These are phyloP conservation scores for Sternarchorhynchus goeldii DNA, from an alignment of 2,797 vertebrate genomes.

Conservation along the genomic window DNA sequence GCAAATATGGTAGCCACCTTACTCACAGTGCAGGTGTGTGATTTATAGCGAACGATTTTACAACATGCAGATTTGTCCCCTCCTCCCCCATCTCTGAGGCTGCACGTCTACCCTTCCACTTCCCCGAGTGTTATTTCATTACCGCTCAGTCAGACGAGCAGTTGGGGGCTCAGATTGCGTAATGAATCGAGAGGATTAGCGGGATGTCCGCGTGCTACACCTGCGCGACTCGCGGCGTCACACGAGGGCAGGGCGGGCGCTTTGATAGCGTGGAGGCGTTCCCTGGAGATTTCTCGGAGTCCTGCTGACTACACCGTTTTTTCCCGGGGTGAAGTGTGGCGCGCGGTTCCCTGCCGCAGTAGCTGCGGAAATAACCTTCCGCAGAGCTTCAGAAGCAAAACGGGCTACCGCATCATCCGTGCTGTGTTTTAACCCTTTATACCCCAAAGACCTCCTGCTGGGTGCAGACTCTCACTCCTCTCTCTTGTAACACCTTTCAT, in stretches of 20 bases:
- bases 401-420: not conserved
- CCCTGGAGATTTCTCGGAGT: slow-evolving; percentile 24
- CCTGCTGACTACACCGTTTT: slow-evolving; percentile 54
- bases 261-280: slow-evolving; percentile 37
- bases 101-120: not conserved
- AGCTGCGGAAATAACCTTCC: slow-evolving; percentile 41
- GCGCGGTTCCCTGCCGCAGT: slow-evolving; percentile 10
- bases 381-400: slow-evolving; percentile 18
- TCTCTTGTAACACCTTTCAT: not conserved
- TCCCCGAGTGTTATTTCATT: not conserved
- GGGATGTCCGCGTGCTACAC: not conserved
- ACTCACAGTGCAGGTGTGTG: not conserved
- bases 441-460: not conserved
- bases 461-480: not conserved
- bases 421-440: not conserved
- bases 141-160: slow-evolving; percentile 64
- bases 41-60: slow-evolving; percentile 17
- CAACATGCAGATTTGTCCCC: slow-evolving; percentile 11
- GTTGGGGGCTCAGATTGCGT: slow-evolving; percentile 67
- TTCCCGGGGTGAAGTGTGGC: slow-evolving; percentile 29
- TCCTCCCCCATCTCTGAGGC: not conserved
- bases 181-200: not conserved
- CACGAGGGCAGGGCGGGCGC: not conserved
- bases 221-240: slow-evolving; percentile 30
- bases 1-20: slow-evolving; percentile 24